Percentiles rank a stretch among this genome's conserved stretches.
These are phyloP conservation scores for Drosophila kanapiae DNA, from an alignment of 1,140 invertebrate genomes.

Conservation along the genomic window DNA sequence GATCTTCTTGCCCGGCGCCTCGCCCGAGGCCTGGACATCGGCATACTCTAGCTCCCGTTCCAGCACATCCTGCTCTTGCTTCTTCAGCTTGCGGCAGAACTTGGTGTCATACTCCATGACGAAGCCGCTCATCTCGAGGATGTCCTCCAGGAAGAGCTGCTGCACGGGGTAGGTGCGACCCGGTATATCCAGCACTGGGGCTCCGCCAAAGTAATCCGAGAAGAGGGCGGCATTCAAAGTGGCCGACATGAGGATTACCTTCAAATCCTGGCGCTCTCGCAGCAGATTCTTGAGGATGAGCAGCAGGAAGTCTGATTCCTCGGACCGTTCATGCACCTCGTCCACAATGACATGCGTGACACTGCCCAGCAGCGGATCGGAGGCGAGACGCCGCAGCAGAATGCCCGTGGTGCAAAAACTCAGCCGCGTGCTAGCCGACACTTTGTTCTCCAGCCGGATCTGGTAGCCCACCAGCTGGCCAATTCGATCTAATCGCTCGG, in stretches of 20 bases:
- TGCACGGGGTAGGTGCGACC: slow-evolving; percentile 93
- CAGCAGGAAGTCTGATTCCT: slow-evolving; percentile 94
- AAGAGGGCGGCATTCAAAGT: slow-evolving; percentile 93
- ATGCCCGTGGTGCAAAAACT: slow-evolving; percentile 97
- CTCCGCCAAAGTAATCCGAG: slow-evolving; percentile 91
- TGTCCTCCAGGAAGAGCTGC: slow-evolving; percentile 92
- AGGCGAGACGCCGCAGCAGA: slow-evolving; percentile 91
- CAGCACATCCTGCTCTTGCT: slow-evolving; percentile 84
- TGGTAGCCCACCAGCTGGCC: slow-evolving; percentile 95
- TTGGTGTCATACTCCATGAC: slow-evolving; percentile 90
- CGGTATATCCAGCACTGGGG: slow-evolving; percentile 91
- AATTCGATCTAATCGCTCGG: slow-evolving; percentile 93
- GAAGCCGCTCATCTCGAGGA: slow-evolving; percentile 89
- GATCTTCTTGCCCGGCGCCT: slow-evolving; percentile 87
- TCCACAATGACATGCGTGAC: slow-evolving; percentile 94
- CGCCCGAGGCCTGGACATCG: slow-evolving; percentile 86
- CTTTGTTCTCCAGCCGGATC: slow-evolving; percentile 91
- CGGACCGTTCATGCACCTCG: slow-evolving; percentile 96
- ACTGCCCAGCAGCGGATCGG: slow-evolving; percentile 89
- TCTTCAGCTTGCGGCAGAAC: slow-evolving; percentile 88
- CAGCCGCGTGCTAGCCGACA: slow-evolving; percentile 91
- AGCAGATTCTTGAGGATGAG: slow-evolving; percentile 92
- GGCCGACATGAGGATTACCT: slow-evolving; percentile 95
- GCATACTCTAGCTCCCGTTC: slow-evolving; percentile 86
- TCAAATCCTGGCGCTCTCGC: slow-evolving; percentile 89